Conservation (phyloP, 2,113 vertebrate genomes). For the Oophaga pumilio region DNA sequence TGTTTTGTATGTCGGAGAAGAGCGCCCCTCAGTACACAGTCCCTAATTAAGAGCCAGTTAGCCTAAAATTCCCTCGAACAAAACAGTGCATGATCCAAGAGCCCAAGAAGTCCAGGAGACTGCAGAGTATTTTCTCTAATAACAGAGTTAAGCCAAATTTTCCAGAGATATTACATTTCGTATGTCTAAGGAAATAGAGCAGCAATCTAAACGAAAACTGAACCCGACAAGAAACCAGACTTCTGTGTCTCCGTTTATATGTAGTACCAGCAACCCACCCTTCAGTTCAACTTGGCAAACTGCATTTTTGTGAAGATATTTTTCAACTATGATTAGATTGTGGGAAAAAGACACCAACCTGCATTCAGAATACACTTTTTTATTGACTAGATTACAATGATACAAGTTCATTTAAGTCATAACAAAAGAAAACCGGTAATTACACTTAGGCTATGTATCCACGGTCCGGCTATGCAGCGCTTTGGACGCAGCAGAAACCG, state of each 20-base stretch:
- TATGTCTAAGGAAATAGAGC: neutral
- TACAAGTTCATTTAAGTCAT: too few relatives aligned
- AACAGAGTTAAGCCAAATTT: neutral
- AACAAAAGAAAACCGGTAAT: too few relatives aligned
- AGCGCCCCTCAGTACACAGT: too few relatives aligned
- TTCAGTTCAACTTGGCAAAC: neutral
- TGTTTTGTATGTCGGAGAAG: too few relatives aligned
- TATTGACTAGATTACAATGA: too few relatives aligned
- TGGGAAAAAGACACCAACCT: too few relatives aligned
- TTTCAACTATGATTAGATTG: neutral
- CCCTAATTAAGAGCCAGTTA: too few relatives aligned
- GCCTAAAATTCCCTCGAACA: neutral
- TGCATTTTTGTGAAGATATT: neutral
- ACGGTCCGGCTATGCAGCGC: too few relatives aligned
- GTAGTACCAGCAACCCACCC: neutral
- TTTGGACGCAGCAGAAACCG: too few relatives aligned
- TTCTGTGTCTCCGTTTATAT: neutral
- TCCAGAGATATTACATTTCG: neutral
- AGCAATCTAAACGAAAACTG: neutral
- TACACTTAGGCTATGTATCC: too few relatives aligned
- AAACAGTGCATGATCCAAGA: neutral
- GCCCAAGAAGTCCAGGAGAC: neutral
- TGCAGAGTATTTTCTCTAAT: neutral
- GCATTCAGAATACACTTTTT: too few relatives aligned
- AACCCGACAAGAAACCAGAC: neutral